A percentile compares a stretch with the other conserved stretches of the same genome.
Evolutionary conservation across 2,888 invertebrate genomes (phyloP).

Genomic region (Philonicus albiceps): DNA sequence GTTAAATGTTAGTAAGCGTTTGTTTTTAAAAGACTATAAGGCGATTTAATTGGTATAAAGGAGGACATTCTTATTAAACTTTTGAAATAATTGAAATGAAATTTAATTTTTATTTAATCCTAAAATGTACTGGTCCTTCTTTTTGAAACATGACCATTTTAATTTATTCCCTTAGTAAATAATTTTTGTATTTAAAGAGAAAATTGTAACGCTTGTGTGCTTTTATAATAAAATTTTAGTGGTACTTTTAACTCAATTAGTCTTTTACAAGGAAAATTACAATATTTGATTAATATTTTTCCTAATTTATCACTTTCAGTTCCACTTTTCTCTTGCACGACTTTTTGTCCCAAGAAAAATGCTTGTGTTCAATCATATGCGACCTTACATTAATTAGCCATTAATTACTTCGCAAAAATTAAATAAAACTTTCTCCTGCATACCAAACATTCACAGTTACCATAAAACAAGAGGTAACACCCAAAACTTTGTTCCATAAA

Average conservation of each 20-base stretch:
- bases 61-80: too few relatives aligned
- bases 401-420: neutral
- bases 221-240: neutral
- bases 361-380: neutral
- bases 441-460: neutral
- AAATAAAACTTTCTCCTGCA: neutral
- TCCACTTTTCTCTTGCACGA: neutral
- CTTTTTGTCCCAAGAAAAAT: neutral
- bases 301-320: neutral
- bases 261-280: neutral
- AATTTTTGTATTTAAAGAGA: too few relatives aligned
- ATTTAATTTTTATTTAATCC: too few relatives aligned
- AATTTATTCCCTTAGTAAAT: too few relatives aligned
- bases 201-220: too few relatives aligned
- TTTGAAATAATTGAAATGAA: too few relatives aligned
- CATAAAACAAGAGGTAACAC: neutral
- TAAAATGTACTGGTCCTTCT: too few relatives aligned
- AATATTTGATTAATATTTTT: neutral
- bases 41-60: too few relatives aligned
- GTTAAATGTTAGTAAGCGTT: too few relatives aligned
- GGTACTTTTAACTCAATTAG: neutral
- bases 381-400: neutral
- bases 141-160: too few relatives aligned
- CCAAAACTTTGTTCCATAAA: neutral
- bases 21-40: too few relatives aligned